Base-by-base conservation (phyloP, 2,113 vertebrate species). In the Menura novaehollandiae region DNA sequence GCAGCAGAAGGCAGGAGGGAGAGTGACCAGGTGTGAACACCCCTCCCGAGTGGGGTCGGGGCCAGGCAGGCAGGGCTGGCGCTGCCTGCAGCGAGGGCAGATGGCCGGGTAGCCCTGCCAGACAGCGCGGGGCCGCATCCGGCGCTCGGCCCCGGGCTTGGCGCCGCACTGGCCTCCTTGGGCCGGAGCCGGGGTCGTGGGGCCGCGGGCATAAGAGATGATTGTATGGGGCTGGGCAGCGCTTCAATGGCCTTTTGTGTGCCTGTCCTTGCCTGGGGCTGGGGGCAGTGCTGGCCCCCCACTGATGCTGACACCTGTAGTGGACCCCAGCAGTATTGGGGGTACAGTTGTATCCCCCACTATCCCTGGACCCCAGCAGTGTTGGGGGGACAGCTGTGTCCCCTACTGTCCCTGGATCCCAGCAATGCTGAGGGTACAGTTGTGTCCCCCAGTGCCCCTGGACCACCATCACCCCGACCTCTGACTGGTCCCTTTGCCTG, bases 211-310 rank as follows among this genome's bases (percentile, higher is more conserved):
- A 3, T 59, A 97, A 94, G 92, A 76, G 53, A 13, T 20, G 15
- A 97, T 97, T 96, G 97, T 96, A 58, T 20, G 26, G 66, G 76
- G 73, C 59, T 91, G 56, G 33, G 32, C 46, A 53, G 44, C 0
- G 0, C 53, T 73, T 97, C 95, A 97, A 79, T 96, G 84, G 92
- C 49, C 22, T 92, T 96, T 96, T 97, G 97, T 97, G 74, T 0
- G 4, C 35, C 56, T 33, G 8, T 47, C 19, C 63, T 78, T 55
- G 88, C 88, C 90, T 0, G 6, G 27, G 88, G 71, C 79, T 88
- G 55, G 41, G 80, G 81, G 66, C 46, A 69, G 74, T 6, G 2
- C 69, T 0, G 17, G 58, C 67, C 59, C 53, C 68, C 19, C 15
- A 1, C 47, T 60, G 33, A 20, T n/a, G 14, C 46, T 37, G 62